phyloP scores from a whole-genome alignment of 2,113 vertebrate species.

The Ctenodactylus gundi region DNA sequence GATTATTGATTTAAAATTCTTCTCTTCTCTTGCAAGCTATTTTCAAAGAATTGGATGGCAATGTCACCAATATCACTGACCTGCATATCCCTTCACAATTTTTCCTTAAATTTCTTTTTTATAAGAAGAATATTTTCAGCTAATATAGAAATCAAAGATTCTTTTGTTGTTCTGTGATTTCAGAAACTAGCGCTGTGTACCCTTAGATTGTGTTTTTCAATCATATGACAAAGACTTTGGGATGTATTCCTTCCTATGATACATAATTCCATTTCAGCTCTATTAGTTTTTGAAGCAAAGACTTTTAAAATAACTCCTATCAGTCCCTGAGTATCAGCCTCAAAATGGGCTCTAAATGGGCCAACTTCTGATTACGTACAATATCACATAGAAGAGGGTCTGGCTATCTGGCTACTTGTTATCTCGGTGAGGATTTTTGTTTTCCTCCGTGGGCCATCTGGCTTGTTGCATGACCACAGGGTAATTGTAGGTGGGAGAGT shows the following conservation, averaged over 20 bases:
- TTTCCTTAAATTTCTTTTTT: background rate
- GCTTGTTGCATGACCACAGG: background rate
- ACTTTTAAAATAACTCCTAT: background rate
- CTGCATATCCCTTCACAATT: background rate
- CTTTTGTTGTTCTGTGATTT: background rate
- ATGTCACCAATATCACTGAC: background rate
- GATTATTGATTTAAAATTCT: conserved; percentile 19
- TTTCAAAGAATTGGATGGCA: background rate
- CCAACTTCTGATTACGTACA: background rate
- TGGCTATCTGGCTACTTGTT: background rate
- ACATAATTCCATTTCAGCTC: background rate
- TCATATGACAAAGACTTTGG: background rate
- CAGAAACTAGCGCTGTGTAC: background rate
- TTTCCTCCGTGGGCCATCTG: background rate
- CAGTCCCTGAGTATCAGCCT: background rate
- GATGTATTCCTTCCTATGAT: background rate
- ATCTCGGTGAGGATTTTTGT: background rate
- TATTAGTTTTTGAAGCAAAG: background rate
- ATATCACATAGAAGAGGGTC: background rate
- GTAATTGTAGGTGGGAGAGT: background rate
- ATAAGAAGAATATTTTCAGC: background rate
- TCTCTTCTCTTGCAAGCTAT: background rate
- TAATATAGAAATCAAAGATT: background rate
- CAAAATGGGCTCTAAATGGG: background rate
- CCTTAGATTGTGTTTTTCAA: background rate